Percentiles rank a stretch among this genome's conserved stretches.
Evolutionary conservation across 2,113 vertebrate genomes (phyloP).

Genomic region (Patagioenas fasciata): DNA sequence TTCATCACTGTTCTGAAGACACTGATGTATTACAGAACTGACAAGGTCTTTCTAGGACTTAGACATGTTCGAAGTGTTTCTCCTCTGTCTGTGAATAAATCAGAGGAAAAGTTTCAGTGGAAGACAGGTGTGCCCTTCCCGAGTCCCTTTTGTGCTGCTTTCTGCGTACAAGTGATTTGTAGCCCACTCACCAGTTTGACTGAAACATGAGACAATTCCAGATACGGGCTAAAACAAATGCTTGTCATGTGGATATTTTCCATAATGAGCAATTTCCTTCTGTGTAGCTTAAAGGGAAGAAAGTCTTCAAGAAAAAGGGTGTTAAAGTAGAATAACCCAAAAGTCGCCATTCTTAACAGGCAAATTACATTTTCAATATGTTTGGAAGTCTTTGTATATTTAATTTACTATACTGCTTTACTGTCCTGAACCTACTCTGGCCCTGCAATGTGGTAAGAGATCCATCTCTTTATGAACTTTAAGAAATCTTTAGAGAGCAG

Average conservation of each 20-base stretch:
- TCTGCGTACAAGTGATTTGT: not conserved
- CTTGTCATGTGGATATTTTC: not conserved
- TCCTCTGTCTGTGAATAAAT: constrained; percentile 10
- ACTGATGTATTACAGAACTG: not conserved
- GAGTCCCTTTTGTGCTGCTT: not conserved
- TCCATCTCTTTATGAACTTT: constrained; percentile 21
- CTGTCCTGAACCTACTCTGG: not conserved
- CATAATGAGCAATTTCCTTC: not conserved
- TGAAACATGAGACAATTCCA: not conserved
- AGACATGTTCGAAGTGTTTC: not conserved
- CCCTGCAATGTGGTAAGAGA: constrained; percentile 17
- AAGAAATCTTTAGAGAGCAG: constrained; percentile 32
- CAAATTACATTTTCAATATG: not conserved
- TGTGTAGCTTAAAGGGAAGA: not conserved
- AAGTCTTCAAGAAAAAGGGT: not conserved
- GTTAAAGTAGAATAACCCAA: not conserved
- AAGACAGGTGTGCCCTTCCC: not conserved
- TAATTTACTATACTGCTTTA: not conserved
- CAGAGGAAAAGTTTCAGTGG: not conserved
- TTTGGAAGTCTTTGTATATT: not conserved
- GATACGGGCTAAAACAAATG: not conserved
- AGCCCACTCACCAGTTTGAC: not conserved
- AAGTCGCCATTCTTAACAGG: not conserved
- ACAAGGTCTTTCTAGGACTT: not conserved
- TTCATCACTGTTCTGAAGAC: not conserved